phyloP scores from a whole-genome alignment of 2,888 invertebrate species.

The Yponomeuta cagnagella region DNA sequence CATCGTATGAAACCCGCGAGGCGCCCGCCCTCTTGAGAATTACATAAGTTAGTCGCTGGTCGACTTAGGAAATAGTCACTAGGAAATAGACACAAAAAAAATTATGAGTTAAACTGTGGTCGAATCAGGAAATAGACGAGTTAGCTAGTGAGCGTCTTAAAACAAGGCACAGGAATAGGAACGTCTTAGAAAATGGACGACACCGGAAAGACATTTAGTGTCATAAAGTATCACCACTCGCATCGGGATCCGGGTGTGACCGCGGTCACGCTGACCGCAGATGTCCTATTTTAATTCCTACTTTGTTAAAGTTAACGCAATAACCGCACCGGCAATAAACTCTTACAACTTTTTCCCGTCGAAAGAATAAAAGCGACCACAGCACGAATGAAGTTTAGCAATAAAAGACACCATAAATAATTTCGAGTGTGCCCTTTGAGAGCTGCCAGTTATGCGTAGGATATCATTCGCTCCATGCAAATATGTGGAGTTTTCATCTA shows the following conservation, averaged over 20 bases:
- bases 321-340: constrained; percentile 74
- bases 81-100: no score
- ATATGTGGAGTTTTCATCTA: constrained; percentile 37
- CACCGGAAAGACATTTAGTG: background rate
- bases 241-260: constrained; percentile 28
- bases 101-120: no score
- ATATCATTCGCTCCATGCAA: constrained; percentile 41
- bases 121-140: no score
- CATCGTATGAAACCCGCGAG: no score
- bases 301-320: constrained; percentile 64
- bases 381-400: constrained; percentile 73
- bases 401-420: constrained; percentile 73
- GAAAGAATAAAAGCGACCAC: constrained; percentile 71
- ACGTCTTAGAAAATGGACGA: no score
- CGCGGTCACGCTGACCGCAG: constrained; percentile 48
- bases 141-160: no score
- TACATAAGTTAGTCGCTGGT: no score
- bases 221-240: background rate
- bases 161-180: no score
- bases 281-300: constrained; percentile 62
- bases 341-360: constrained; percentile 68
- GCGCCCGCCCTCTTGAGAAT: no score
- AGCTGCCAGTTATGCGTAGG: constrained; percentile 51
- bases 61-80: no score
- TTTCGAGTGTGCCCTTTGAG: constrained; percentile 59